Base-by-base conservation (phyloP, 2,797 vertebrate genomes). In the Balearica regulorum region DNA sequence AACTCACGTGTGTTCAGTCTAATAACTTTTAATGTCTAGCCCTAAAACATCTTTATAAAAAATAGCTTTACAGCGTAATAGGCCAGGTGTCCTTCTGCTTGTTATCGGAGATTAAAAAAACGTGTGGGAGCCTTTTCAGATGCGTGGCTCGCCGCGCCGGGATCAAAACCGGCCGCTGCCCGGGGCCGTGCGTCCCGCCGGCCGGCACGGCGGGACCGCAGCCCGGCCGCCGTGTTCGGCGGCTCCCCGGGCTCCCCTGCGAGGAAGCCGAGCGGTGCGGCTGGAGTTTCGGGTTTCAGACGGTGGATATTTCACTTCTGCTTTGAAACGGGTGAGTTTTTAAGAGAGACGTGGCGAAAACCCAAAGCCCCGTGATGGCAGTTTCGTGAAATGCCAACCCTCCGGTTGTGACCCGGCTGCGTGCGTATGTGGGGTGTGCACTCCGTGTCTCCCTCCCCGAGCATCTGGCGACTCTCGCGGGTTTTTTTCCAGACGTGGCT, bases 1-100 rank as follows among this genome's bases (percentile, higher is more conserved):
- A 98, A 96, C 97, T 98, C 84, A 95, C 84, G 96, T 97, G 97
- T 96, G 93, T 97, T 98, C 97, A 96, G 89, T 97, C 97, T 97
- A 98, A 97, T 98, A 98, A 98, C 98, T 98, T 98, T 98, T 98
- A 98, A 98, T 97, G 98, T 95, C 96, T 97, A 96, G 94, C 97
- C 96, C 96, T 98, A 98, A 98, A 98, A 98, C 95, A 97, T 98
- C 97, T 98, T 98, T 97, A 98, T 98, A 98, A 98, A 98, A 98
- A 97, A 98, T 96, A 96, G 96, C 97, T 98, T 98, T 98, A 98
- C 94, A 95, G 96, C 29, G 70, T 97, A 97, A 97, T 96, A 97
- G 97, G 96, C 97, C 98, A 98, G 97, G 98, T 98, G 98, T 98
- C 97, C 96, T 97, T 93, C 92, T 97, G 97, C 96, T 98, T 94